These are phyloP conservation scores for Bergia puertoricense DNA, from an alignment of 92 coral and sea anemone genomes.

Conservation along the genomic window DNA sequence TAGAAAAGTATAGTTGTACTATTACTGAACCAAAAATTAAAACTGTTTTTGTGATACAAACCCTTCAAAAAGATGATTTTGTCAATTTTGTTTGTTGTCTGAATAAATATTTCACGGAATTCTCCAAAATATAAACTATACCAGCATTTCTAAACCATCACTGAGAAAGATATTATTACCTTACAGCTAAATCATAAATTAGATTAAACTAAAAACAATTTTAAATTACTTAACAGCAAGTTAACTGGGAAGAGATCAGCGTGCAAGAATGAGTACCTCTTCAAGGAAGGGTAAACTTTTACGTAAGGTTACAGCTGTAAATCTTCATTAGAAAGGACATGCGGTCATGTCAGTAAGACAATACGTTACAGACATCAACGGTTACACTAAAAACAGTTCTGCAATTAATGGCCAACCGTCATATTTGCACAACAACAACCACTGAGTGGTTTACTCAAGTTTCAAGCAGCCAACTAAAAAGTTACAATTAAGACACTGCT, in stretches of 20 bases:
- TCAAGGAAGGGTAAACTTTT: not conserved
- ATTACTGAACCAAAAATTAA: not conserved
- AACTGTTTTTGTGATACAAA: not conserved
- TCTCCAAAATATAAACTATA: too few species aligned
- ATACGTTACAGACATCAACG: not conserved
- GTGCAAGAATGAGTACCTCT: not conserved
- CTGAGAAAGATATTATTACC: not conserved
- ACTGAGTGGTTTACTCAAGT: not conserved
- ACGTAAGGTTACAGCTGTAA: not conserved
- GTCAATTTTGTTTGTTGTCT: too few species aligned
- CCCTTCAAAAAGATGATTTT: not conserved
- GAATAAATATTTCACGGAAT: not conserved
- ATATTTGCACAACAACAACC: not conserved
- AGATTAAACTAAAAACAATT: not conserved
- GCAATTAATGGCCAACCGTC: too few species aligned
- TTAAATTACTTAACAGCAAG: not conserved
- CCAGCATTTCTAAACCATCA: not conserved
- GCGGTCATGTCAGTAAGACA: not conserved
- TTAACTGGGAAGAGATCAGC: not conserved
- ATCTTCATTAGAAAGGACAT: not conserved
- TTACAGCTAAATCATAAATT: not conserved
- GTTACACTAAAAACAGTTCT: too few species aligned
- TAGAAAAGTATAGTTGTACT: too few species aligned
- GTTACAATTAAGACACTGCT: not conserved
- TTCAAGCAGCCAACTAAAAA: too few species aligned